Evolutionary conservation across 2,113 vertebrate species (phyloP).

Genomic region (Ailurus styani): DNA sequence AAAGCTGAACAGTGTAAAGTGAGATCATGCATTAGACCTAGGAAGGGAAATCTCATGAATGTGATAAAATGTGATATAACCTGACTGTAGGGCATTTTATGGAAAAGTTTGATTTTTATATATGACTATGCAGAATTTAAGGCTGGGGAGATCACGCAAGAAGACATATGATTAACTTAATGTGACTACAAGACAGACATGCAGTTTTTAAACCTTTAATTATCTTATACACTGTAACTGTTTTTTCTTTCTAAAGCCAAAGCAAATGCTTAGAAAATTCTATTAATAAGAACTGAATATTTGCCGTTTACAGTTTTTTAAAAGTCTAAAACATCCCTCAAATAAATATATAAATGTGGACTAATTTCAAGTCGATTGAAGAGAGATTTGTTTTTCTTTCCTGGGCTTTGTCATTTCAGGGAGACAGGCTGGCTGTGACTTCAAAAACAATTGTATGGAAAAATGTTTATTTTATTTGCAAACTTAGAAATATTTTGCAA

Average conservation of each 20-base stretch:
- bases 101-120: not conserved
- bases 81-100: not conserved
- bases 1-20: not conserved
- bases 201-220: constrained; percentile 8
- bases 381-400: constrained; percentile 18
- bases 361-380: constrained; percentile 9
- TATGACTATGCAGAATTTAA: not conserved
- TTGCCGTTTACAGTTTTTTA: not conserved
- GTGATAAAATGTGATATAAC: not conserved
- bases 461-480: constrained; percentile 49
- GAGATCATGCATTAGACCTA: not conserved
- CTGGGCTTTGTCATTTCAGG: not conserved
- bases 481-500: constrained; percentile 33
- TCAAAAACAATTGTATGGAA: constrained; percentile 29
- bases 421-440: not conserved
- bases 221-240: not conserved
- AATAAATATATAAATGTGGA: not conserved
- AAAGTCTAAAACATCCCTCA: not conserved
- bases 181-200: not conserved
- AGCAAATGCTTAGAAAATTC: not conserved
- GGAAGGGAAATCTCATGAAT: not conserved
- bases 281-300: not conserved
- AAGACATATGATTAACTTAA: not conserved
- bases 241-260: not conserved
- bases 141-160: not conserved